Percentiles rank a stretch among this genome's conserved stretches.
These are phyloP conservation scores for Petrolisthes cinctipes DNA, from an alignment of 2,888 invertebrate species.

Conservation along the genomic window DNA sequence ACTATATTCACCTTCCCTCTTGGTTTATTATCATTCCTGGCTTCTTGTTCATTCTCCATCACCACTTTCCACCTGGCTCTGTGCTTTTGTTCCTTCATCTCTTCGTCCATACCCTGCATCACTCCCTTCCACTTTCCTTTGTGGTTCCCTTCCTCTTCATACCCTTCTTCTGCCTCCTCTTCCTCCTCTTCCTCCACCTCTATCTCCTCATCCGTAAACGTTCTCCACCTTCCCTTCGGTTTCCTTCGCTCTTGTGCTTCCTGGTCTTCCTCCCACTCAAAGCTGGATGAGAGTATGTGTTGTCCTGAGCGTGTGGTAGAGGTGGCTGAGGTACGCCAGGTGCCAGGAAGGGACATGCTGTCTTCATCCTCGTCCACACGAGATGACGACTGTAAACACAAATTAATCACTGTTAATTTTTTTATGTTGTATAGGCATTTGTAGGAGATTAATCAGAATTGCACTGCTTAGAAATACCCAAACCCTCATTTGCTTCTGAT, in stretches of 20 bases:
- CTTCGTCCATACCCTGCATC: not conserved
- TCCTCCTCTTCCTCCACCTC: conserved; percentile 5
- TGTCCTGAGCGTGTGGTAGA: conserved; percentile 52
- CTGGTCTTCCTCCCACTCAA: conserved; percentile 59
- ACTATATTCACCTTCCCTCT: not conserved
- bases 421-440: too few relatives aligned
- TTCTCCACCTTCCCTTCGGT: conserved; percentile 41
- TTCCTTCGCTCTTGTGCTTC: conserved; percentile 34
- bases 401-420: too few relatives aligned
- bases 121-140: conserved; percentile 21
- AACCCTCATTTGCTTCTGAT: too few relatives aligned
- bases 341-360: conserved; percentile 45
- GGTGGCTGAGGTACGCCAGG: conserved; percentile 55
- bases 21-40: not conserved
- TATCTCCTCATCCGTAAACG: conserved; percentile 24
- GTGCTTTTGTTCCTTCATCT: not conserved
- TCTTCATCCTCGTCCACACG: conserved; percentile 53
- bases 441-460: too few relatives aligned
- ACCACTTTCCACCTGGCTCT: not conserved
- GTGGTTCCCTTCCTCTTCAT: not conserved
- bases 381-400: conserved; percentile 34
- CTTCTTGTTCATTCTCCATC: not conserved
- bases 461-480: too few relatives aligned
- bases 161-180: not conserved
- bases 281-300: conserved; percentile 60